Conservation (phyloP, 2,888 invertebrate species). For the Cantharis lateralis region DNA sequence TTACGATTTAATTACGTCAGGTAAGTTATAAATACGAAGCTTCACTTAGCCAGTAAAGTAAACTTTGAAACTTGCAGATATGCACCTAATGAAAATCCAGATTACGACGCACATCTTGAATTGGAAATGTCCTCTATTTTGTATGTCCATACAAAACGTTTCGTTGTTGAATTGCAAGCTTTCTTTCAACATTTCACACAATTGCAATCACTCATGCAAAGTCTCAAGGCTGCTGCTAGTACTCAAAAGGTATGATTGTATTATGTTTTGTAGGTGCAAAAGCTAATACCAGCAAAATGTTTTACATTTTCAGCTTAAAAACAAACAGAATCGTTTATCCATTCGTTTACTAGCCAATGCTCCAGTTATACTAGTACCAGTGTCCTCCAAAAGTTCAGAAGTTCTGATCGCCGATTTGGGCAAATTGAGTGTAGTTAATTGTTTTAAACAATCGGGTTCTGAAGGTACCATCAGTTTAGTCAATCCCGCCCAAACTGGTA, state of each 20-base stretch:
- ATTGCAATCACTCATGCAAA: conserved; percentile 75
- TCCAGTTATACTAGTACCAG: conserved; percentile 86
- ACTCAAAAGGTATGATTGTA: conserved; percentile 62
- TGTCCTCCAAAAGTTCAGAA: conserved; percentile 76
- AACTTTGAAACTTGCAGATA: conserved; percentile 49
- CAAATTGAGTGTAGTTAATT: conserved; percentile 76
- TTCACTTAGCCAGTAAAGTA: no score
- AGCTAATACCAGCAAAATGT: no score
- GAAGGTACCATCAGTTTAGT: conserved; percentile 59
- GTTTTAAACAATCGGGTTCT: conserved; percentile 69
- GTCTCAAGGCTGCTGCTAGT: conserved; percentile 66
- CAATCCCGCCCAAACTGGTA: conserved; percentile 52
- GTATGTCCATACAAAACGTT: conserved; percentile 93
- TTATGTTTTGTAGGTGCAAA: no score
- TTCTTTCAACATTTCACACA: conserved; percentile 86
- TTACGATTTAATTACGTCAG: conserved; percentile 75
- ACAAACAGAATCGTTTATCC: conserved; percentile 57
- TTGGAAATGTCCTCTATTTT: conserved; percentile 89
- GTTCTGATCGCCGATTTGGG: conserved; percentile 83
- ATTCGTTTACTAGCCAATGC: conserved; percentile 71
- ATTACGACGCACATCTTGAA: conserved; percentile 72
- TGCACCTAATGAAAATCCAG: conserved; percentile 60
- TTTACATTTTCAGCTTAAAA: conserved; percentile 45
- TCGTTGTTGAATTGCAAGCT: conserved; percentile 85
- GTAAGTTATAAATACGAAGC: conserved; percentile 30